Conservation (phyloP, 2,113 vertebrate species). For the Melanotaenia duboulayi region DNA sequence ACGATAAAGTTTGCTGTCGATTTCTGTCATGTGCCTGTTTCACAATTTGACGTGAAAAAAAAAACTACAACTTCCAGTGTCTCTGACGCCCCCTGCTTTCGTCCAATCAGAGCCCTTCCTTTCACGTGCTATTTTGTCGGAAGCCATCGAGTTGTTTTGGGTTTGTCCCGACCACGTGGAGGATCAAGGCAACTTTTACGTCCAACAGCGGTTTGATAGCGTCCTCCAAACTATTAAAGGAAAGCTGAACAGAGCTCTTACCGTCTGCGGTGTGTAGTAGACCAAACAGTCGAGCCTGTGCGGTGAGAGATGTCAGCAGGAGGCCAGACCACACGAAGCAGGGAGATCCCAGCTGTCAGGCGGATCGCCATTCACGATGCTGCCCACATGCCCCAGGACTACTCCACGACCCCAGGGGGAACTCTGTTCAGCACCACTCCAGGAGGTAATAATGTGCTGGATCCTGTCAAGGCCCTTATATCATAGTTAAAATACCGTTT, state of each 20-base stretch:
- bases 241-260: neutral
- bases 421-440: conserved; percentile 94
- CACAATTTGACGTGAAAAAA: neutral
- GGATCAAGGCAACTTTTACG: accelerated
- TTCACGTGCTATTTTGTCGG: conserved; percentile 48
- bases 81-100: conserved; percentile 60
- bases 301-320: conserved; percentile 84
- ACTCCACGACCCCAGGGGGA: conserved; percentile 92
- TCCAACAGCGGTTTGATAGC: too few species aligned
- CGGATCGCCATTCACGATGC: conserved; percentile 85
- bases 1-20: too few species aligned
- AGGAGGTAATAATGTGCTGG: conserved; percentile 81
- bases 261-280: neutral
- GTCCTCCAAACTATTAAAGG: neutral
- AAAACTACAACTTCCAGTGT: conserved; percentile 50
- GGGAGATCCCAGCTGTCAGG: conserved; percentile 87
- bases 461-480: neutral
- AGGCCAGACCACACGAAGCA: conserved; percentile 83
- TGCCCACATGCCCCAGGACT: conserved; percentile 88
- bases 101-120: conserved; percentile 58
- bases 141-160: conserved; percentile 58
- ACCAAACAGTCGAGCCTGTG: neutral
- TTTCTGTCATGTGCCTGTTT: too few species aligned
- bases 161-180: conserved; percentile 54
- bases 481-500: neutral